Evolutionary conservation across 2,797 vertebrate genomes (phyloP).

Genomic region (Cynodonichthys magdalenae): DNA sequence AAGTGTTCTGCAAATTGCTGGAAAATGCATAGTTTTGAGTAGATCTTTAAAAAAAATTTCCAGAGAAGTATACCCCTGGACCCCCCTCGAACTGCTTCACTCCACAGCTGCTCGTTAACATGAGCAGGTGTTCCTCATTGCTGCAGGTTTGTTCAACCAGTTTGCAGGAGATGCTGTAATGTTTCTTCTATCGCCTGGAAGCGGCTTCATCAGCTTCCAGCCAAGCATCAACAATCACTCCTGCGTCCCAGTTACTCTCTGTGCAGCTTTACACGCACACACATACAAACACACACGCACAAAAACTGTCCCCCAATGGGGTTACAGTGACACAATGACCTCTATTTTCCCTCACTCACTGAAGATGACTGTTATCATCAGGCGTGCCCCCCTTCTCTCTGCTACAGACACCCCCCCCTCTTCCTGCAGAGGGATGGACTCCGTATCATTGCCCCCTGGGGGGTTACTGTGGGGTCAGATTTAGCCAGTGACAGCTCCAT

Average conservation of each 20-base stretch:
- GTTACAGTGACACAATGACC: constrained; percentile 63
- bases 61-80: too few relatives aligned
- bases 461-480: constrained; percentile 65
- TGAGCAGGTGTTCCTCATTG: too few relatives aligned
- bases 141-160: not conserved
- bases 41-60: too few relatives aligned
- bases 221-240: constrained; percentile 39
- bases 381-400: constrained; percentile 21
- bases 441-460: constrained; percentile 45
- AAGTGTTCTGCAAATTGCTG: too few relatives aligned
- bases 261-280: constrained; percentile 23
- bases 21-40: too few relatives aligned
- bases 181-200: constrained; percentile 14
- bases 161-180: constrained; percentile 14
- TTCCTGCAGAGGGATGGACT: constrained; percentile 34
- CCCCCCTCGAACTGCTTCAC: too few relatives aligned
- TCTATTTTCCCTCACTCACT: constrained; percentile 64
- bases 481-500: constrained; percentile 71
- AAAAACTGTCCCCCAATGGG: constrained; percentile 12
- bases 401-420: constrained; percentile 11
- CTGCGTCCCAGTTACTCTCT: constrained; percentile 43
- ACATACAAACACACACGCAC: constrained; percentile 2
- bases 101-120: too few relatives aligned
- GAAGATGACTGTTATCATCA: constrained; percentile 61
- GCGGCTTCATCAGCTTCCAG: constrained; percentile 40